Evolutionary conservation across 2,113 vertebrate species (phyloP), one percentile per base, ranked within the genome.

Genomic region (Urocolius indicus): DNA sequence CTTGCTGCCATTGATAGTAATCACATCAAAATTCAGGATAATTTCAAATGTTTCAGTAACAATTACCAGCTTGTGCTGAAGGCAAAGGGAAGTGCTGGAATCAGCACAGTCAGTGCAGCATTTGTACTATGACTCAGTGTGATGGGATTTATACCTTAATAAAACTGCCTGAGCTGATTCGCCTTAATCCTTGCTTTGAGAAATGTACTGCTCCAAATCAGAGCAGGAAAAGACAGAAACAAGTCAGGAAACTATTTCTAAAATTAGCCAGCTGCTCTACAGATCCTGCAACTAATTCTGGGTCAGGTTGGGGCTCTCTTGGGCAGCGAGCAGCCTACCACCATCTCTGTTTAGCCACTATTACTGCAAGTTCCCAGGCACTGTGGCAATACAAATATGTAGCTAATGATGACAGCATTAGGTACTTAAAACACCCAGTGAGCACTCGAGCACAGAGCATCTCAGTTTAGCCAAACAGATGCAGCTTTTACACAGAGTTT

Each of bases 11-110:
- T 19, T 66, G 85, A 90, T 0, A 2, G 36, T 59, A 90, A 92
- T 91, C 58, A 67, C 67, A 77, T 80, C 7, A 29, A 91, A 95
- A 95, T 84, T 85, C 48, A 91, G 72, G 65, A 68, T 78, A 69
- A 86, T 95, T 95, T 94, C 36, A 59, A 89, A 71, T 76, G n/a
- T 84, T 93, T 96, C 72, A 68, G 66, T 91, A 69, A 83, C 78
- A 87, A 85, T 81, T 71, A 78, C 66, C 61, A 92, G 51, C 68
- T 15, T 68, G 30, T 54, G 75, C 74, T 91, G 62, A 3, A 91
- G 67, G 63, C 87, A 91, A 79, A 95, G 45, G 20, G 59, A 91
- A 73, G 81, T 74, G 49, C 34, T 79, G 41, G 75, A 63, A 81
- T 74, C 38, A 57, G 52, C 49, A 52, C 58, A 91, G 72, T 17